Evolutionary conservation across 2,113 vertebrate species (phyloP), one percentile per base, ranked within the genome.

Genomic region (Malaclemys terrapin): DNA sequence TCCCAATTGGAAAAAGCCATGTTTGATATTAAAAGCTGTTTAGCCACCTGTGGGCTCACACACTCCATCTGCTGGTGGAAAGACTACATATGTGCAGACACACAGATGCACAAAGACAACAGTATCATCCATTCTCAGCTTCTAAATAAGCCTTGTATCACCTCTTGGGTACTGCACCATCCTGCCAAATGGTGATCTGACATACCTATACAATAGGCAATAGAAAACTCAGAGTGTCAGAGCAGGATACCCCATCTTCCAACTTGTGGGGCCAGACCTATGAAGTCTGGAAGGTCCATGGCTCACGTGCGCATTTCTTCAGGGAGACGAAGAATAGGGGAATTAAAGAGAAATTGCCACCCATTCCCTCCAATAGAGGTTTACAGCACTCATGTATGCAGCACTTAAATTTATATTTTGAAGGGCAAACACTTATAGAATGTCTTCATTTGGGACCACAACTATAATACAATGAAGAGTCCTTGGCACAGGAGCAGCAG

Each of bases 391-490:
- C 13, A 27, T 2, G 16, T 80, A 95, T 94, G 29, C 35, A 92
- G 86, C 2, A 19, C 11, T 86, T 72, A 57, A 86, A 47, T 78
- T n/a, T 42, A 35, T 75, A 31, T 52, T 31, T 82, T 82, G 72
- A 31, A 82, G 22, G 11, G 12, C 3, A 81, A 2, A 1, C 3
- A 50, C 42, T 95, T 94, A 25, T 65, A 50, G 90, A 90, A 38
- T n/a, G 3, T 35, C 24, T 35, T 45, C 20, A 82, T 42, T 86
- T 94, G 94, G 95, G 91, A 92, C 94, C 95, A 95, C 72, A 91
- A 56, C 38, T 76, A 82, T 3, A 91, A 25, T 49, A 80, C 52
- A 54, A 76, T 76, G 84, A 95, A 87, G 38, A 80, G 78, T 94
- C 85, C 78, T 85, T 95, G 50, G 14, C 91, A 89, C 97, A 92